A percentile compares a stretch with the other conserved stretches of the same genome.
phyloP scores from a whole-genome alignment of 2,113 vertebrate species.

The Sorex fumeus region DNA sequence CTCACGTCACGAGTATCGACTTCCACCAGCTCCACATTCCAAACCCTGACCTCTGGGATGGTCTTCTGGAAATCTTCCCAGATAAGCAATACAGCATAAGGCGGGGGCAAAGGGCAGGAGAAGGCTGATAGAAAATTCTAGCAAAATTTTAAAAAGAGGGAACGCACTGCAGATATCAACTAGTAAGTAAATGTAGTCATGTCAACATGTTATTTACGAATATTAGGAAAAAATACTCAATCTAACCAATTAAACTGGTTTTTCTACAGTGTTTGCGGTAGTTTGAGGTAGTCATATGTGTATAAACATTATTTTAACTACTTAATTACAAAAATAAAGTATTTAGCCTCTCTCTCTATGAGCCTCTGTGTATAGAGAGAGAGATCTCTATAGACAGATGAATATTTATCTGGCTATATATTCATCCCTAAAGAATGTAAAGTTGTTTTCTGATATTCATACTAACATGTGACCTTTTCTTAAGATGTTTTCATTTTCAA shows the following conservation, averaged over 20 bases:
- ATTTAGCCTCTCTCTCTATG: too few relatives aligned
- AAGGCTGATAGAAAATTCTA: background rate
- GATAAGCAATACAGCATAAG: background rate
- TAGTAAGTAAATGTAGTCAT: background rate
- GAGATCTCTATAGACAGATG: too few relatives aligned
- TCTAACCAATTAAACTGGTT: background rate
- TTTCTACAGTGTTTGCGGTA: background rate
- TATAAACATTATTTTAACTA: constrained; percentile 29
- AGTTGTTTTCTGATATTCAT: background rate
- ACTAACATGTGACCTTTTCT: background rate
- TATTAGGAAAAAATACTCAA: background rate
- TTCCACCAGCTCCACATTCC: background rate
- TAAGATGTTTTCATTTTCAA: constrained; percentile 37
- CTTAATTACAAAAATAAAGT: constrained; percentile 24
- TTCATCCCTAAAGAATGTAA: background rate
- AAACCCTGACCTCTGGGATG: background rate
- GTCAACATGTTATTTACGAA: background rate
- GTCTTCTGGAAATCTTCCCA: constrained; percentile 1
- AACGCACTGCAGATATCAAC: background rate
- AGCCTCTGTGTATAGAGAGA: too few relatives aligned
- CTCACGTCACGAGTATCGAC: constrained; percentile 61
- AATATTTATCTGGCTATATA: background rate
- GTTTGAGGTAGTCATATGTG: background rate
- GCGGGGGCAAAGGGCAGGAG: background rate
- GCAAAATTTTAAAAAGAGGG: background rate